Evolutionary conservation across 2,888 invertebrate species (phyloP).

Genomic region (Drosophila greeni): DNA sequence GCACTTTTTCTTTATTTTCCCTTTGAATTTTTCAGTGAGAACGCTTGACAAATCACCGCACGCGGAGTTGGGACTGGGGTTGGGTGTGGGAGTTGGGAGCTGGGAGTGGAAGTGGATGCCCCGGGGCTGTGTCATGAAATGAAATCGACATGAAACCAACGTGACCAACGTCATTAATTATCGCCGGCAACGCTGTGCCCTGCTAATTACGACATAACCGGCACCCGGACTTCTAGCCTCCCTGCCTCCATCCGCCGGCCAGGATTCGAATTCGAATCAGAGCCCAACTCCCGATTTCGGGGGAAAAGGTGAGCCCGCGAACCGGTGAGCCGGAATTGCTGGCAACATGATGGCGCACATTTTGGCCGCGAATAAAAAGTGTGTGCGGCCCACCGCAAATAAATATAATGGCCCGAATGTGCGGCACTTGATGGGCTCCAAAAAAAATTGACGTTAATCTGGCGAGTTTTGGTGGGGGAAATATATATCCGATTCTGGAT

Average conservation of each 20-base stretch:
- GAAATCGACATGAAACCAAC: constrained; percentile 74
- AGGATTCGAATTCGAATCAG: constrained; percentile 4
- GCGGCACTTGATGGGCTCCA: not conserved
- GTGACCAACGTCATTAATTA: constrained; percentile 74
- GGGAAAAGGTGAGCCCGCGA: not conserved
- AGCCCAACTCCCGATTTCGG: not conserved
- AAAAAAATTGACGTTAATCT: constrained; percentile 15
- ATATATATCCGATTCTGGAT: not conserved
- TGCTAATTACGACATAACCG: constrained; percentile 63
- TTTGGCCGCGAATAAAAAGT: constrained; percentile 65
- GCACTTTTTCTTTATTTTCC: constrained; percentile 37
- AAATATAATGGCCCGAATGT: constrained; percentile 24
- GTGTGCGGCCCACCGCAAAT: constrained; percentile 64
- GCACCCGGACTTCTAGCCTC: constrained; percentile 30
- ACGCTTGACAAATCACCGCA: constrained; percentile 69
- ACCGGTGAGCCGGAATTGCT: constrained; percentile 34
- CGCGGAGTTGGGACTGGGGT: constrained; percentile 13
- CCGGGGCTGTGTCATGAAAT: constrained; percentile 70
- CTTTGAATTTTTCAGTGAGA: constrained; percentile 48
- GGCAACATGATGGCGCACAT: constrained; percentile 63
- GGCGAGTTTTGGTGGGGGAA: not conserved
- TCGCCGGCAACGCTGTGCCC: constrained; percentile 63
- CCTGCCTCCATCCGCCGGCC: not conserved
- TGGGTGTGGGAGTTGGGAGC: not conserved
- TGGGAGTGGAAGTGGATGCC: constrained; percentile 33